phyloP scores from a whole-genome alignment of 2,113 vertebrate species.

The Meleagris gallopavo region DNA sequence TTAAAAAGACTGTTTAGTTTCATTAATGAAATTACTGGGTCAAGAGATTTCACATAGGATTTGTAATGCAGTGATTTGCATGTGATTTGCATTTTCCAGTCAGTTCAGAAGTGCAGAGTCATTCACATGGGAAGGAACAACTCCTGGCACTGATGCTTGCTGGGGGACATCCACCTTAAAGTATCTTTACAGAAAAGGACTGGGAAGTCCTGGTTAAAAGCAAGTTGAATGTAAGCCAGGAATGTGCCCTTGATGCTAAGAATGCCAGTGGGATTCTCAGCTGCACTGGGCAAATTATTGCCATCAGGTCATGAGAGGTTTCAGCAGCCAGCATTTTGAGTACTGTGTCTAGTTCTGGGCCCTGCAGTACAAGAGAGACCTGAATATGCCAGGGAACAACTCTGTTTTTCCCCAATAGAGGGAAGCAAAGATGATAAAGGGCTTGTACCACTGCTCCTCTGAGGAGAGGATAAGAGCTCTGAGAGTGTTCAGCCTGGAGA shows the following conservation, averaged over 20 bases:
- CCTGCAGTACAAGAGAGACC: neutral
- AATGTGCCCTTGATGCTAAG: neutral
- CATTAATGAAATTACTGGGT: neutral
- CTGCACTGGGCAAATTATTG: neutral
- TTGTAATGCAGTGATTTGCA: neutral
- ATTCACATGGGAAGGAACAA: neutral
- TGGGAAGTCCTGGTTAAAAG: neutral
- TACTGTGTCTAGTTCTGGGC: neutral
- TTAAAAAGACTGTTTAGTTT: neutral
- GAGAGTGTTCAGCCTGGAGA: too few relatives aligned
- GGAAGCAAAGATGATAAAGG: too few relatives aligned
- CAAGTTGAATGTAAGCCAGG: neutral
- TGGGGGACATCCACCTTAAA: neutral
- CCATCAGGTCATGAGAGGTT: neutral
- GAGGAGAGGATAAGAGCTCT: too few relatives aligned
- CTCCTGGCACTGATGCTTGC: neutral
- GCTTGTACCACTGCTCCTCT: too few relatives aligned
- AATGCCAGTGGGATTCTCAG: neutral
- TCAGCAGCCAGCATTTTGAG: neutral
- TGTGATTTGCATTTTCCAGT: too few relatives aligned
- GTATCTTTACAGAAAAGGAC: neutral
- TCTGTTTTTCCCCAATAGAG: too few relatives aligned
- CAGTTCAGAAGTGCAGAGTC: neutral
- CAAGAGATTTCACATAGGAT: neutral
- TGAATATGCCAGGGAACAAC: neutral